Conservation (phyloP, 37 sponge, comb jelly and placozoan species). For the Crambe crambe region DNA sequence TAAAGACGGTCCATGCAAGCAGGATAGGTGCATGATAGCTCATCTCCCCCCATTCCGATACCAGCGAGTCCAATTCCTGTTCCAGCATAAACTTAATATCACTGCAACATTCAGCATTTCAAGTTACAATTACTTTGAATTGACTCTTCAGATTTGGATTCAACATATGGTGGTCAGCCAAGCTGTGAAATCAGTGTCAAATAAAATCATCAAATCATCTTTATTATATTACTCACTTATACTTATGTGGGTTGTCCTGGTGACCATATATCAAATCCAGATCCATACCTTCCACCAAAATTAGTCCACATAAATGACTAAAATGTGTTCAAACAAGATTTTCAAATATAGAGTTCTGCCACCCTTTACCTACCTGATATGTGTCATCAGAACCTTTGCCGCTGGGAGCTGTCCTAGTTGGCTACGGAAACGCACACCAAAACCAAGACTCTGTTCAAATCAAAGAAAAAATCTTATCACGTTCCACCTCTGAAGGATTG, state of each 20-base stretch:
- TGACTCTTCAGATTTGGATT: background rate
- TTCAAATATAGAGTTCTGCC: too few species aligned
- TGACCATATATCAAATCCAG: constrained; percentile 37
- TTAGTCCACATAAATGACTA: constrained; percentile 48
- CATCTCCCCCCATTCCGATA: constrained; percentile 38
- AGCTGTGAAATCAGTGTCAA: background rate
- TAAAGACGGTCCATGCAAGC: constrained; percentile 48
- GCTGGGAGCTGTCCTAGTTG: background rate
- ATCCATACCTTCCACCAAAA: constrained; percentile 59
- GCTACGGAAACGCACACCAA: constrained; percentile 25
- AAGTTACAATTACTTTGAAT: background rate
- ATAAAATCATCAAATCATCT: background rate
- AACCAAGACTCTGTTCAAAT: constrained; percentile 22
- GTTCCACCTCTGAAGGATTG: background rate
- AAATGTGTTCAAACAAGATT: background rate
- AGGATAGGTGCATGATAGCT: constrained; percentile 48
- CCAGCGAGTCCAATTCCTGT: constrained; percentile 33
- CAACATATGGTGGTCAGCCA: constrained; percentile 13
- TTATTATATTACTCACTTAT: background rate
- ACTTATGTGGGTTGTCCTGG: constrained; percentile 16
- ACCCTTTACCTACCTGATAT: too few species aligned
- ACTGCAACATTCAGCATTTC: background rate
- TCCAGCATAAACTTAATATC: background rate
- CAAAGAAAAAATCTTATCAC: background rate
- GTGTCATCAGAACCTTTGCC: constrained; percentile 5